Percentiles rank a stretch among this genome's conserved stretches.
Conservation (phyloP, 2,797 vertebrate genomes). For the Fratercula arctica region DNA sequence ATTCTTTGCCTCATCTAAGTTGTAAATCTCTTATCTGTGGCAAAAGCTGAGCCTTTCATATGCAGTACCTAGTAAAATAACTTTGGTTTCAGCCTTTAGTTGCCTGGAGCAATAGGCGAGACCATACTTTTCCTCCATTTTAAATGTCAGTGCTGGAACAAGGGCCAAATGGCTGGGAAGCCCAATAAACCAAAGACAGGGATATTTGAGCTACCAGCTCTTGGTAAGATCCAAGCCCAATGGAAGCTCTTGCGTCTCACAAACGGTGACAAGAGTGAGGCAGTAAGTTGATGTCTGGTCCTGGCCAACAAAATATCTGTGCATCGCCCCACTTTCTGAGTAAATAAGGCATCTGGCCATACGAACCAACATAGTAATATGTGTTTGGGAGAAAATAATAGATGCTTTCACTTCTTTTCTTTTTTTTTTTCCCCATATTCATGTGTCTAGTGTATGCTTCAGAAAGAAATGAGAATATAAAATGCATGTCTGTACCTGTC, state of each 20-base stretch:
- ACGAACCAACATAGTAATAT: not conserved
- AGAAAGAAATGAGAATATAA: not conserved
- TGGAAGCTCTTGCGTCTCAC: not conserved
- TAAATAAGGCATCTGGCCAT: not conserved
- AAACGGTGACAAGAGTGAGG: not conserved
- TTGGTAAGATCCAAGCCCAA: not conserved
- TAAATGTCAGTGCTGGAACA: not conserved
- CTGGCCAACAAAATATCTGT: not conserved
- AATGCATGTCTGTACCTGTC: constrained; percentile 14
- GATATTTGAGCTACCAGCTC: not conserved
- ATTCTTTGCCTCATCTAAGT: constrained; percentile 1
- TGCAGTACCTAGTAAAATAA: not conserved
- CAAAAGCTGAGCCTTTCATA: constrained; percentile 10
- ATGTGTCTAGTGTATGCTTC: accelerated
- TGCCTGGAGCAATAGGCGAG: not conserved
- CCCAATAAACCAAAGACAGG: accelerated
- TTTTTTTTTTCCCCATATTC: not conserved
- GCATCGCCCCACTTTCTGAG: not conserved
- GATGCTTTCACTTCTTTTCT: not conserved
- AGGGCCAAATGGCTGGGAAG: not conserved
- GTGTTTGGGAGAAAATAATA: not conserved
- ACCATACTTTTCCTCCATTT: not conserved
- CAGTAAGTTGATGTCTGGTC: not conserved
- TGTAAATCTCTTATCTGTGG: constrained; percentile 51
- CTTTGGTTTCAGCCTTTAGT: not conserved